These are phyloP conservation scores for Atractosteus spatula DNA, from an alignment of 2,113 vertebrate species.

Conservation along the genomic window DNA sequence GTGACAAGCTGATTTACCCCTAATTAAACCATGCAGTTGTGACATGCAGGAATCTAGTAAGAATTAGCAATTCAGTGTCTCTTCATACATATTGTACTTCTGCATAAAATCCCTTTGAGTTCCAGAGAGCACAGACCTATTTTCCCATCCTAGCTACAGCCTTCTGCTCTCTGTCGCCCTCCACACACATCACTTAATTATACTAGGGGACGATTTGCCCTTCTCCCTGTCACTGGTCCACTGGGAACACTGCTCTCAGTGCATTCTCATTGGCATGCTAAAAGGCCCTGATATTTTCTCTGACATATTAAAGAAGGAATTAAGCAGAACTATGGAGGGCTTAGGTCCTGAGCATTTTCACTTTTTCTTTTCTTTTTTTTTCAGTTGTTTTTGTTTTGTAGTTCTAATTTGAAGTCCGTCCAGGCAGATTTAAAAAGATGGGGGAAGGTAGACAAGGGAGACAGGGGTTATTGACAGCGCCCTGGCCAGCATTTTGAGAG, in stretches of 20 bases:
- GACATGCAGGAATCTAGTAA: conserved; percentile 45
- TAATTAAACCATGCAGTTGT: conserved; percentile 49
- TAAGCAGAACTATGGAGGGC: conserved; percentile 58
- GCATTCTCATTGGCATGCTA: conserved; percentile 59
- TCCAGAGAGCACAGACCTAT: conserved; percentile 2
- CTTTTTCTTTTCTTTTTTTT: conserved; percentile 30
- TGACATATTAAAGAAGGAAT: conserved; percentile 65
- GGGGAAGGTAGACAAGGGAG: conserved; percentile 53
- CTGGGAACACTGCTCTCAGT: conserved; percentile 40
- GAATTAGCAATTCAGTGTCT: conserved; percentile 32
- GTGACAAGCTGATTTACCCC: conserved; percentile 51
- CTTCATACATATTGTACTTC: neutral
- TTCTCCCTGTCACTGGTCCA: conserved; percentile 32
- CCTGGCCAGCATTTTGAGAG: conserved; percentile 64
- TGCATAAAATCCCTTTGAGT: neutral
- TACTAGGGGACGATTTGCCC: conserved; percentile 40
- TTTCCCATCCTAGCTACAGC: conserved; percentile 9
- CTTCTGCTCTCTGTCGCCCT: conserved; percentile 26
- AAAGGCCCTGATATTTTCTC: conserved; percentile 65
- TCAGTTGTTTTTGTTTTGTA: conserved; percentile 29
- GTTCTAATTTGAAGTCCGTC: conserved; percentile 52
- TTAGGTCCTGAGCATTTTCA: conserved; percentile 59
- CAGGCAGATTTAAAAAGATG: conserved; percentile 59
- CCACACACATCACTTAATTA: conserved; percentile 18
- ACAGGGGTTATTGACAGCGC: conserved; percentile 64